A percentile compares a stretch with the other conserved stretches of the same genome.
These are phyloP conservation scores for Lathamus discolor DNA, from an alignment of 2,113 vertebrate species.

Conservation along the genomic window DNA sequence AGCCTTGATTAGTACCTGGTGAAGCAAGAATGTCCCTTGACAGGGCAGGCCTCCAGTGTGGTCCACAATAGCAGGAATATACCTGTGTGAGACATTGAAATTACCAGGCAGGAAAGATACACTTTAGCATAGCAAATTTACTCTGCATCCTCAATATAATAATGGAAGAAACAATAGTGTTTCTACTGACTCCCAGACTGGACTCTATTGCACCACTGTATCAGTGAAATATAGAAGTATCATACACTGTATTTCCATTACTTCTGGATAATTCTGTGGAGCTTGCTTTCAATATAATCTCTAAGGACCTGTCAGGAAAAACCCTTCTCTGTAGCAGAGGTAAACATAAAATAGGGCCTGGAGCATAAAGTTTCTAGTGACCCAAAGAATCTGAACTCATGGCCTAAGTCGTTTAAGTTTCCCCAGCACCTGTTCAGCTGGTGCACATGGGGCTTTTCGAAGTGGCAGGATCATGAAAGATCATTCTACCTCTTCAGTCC, in stretches of 20 bases:
- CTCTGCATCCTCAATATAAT: neutral
- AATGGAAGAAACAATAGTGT: neutral
- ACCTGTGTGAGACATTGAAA: slow-evolving; percentile 73
- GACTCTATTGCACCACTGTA: neutral
- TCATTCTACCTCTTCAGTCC: neutral
- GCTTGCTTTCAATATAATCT: neutral
- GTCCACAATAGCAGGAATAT: slow-evolving; percentile 97
- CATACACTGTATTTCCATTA: neutral
- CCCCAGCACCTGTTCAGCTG: neutral
- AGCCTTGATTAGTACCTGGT: slow-evolving; percentile 85
- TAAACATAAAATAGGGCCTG: neutral
- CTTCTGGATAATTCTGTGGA: neutral
- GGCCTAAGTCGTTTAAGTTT: neutral
- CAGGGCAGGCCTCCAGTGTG: slow-evolving; percentile 91
- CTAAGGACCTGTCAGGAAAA: neutral
- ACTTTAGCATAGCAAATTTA: neutral
- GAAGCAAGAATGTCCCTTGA: slow-evolving; percentile 92
- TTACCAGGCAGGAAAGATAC: neutral
- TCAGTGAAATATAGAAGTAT: neutral
- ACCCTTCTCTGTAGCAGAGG: neutral
- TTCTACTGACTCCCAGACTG: neutral
- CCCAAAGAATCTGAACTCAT: neutral
- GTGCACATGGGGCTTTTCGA: neutral
- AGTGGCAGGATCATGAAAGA: neutral
- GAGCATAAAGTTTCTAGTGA: neutral